Base-by-base conservation (phyloP, 2,888 invertebrate species). In the Lissocephala sabroskyi region DNA sequence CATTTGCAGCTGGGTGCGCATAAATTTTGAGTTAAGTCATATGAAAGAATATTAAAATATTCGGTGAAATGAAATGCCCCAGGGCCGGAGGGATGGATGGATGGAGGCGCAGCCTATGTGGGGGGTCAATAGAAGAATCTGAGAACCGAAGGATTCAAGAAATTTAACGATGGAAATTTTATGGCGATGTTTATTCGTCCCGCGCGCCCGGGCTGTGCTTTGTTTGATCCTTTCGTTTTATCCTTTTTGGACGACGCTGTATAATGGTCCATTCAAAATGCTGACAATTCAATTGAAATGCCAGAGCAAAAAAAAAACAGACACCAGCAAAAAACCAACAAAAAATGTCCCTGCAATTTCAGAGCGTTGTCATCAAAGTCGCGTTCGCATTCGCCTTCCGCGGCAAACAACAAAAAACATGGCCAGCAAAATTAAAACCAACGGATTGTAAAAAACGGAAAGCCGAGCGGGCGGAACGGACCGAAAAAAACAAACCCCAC, bases 221-320 rank as follows among this genome's bases (percentile, higher is more conserved):
- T 23, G 5, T 30, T 30, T 10, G 10, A 10, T 30, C n/a, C 4
- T n/a, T 30, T 30, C 30, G 4, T 30, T 30, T 6, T 30, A 30
- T 11, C n/a, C 3, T 11, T n/a, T n/a, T n/a, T n/a, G n/a, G n/a
- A n/a, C n/a, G n/a, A n/a, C n/a, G 10, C 11, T 30, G 9, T n/a
- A 3, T 3, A 30, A 7, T 30, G 4, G 4, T 10, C 6, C 3
- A 30, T 30, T 44, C 45, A 57, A 65, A 68, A 59, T 45, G 64
- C 67, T 71, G 71, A 68, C 67, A 58, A 59, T 56, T 71, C 71
- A 71, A 71, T 67, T 59, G 62, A 62, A 67, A 51, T 47, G 36
- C 42, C n/a, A 7, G n/a, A 9, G 14, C 17, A 32, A 45, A 40
- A 53, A 44, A 54, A 23, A 23, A 23, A 3, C 3, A 23, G 7